Evolutionary conservation across 2,797 vertebrate genomes (phyloP).

Genomic region (Argyrosomus regius): DNA sequence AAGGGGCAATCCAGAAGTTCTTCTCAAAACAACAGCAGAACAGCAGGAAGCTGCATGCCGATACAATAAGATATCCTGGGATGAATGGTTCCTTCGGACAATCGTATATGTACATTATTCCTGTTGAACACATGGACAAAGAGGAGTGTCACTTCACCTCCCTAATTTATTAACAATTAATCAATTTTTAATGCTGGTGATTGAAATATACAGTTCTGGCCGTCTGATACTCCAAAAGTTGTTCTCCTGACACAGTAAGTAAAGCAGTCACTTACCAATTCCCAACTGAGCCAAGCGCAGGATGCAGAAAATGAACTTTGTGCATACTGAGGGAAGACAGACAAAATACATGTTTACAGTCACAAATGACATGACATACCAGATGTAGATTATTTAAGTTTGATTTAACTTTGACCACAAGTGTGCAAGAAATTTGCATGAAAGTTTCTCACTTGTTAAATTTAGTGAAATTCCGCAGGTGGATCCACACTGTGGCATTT

Average conservation of each 20-base stretch:
- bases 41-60: no score
- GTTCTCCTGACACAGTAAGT: not conserved
- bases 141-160: not conserved
- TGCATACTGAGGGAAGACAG: not conserved
- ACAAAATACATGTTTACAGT: not conserved
- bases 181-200: not conserved
- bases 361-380: not conserved
- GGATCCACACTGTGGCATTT: not conserved
- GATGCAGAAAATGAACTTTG: not conserved
- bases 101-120: no score
- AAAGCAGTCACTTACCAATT: not conserved
- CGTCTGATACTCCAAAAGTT: not conserved
- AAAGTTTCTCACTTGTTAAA: not conserved
- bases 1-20: no score
- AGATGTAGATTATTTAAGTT: not conserved
- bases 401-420: no score
- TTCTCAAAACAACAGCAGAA: no score
- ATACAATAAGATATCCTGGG: no score
- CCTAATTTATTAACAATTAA: not conserved
- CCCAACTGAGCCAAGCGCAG: not conserved
- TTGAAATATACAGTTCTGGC: not conserved
- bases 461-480: fast-evolving
- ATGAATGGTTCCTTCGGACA: no score
- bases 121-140: not conserved
- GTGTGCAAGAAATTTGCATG: not conserved